phyloP scores from a whole-genome alignment of 2,888 invertebrate genomes.

The Conomelus anceps region DNA sequence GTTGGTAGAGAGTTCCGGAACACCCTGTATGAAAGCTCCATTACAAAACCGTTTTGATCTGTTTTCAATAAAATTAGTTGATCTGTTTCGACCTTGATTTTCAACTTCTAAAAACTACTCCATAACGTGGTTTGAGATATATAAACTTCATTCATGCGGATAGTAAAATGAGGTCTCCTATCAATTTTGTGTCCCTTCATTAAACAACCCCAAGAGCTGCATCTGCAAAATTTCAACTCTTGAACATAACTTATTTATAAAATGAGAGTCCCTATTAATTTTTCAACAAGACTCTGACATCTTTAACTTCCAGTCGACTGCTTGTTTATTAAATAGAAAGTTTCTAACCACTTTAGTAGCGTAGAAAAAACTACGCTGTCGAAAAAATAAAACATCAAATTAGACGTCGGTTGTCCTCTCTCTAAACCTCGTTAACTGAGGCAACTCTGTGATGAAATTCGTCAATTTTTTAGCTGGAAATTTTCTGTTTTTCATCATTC shows the following conservation, averaged over 20 bases:
- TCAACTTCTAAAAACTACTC: no score
- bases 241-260: not conserved
- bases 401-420: not conserved
- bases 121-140: no score
- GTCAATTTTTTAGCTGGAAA: not conserved
- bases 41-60: no score
- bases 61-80: no score
- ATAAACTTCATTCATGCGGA: no score
- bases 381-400: not conserved
- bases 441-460: not conserved
- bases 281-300: not conserved
- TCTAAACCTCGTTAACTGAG: not conserved
- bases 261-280: not conserved
- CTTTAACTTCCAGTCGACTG: not conserved
- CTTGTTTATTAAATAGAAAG: not conserved
- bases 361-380: not conserved
- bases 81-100: no score
- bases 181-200: no score
- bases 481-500: not conserved
- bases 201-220: no score
- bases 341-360: not conserved
- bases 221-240: not conserved
- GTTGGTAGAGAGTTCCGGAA: no score
- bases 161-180: no score
- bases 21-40: no score